Evolutionary conservation across 2,113 vertebrate species (phyloP).

Genomic region (Craseonycteris thonglongyai): DNA sequence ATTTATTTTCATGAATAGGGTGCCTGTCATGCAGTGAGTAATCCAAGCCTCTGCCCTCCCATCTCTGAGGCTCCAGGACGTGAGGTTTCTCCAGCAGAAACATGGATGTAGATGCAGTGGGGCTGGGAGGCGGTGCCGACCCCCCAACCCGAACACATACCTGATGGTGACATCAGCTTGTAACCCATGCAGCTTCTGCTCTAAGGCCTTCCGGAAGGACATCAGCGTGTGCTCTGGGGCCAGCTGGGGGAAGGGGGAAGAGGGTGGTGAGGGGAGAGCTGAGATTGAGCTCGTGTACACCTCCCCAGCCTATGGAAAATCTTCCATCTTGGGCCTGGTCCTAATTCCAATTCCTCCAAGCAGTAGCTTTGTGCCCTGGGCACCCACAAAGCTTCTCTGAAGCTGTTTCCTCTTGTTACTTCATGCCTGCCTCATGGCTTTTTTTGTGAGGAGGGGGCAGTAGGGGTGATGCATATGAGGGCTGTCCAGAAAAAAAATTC

Average conservation of each 20-base stretch:
- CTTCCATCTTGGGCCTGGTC: background rate
- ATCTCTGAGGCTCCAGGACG: background rate
- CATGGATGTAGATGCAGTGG: background rate
- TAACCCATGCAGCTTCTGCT: slow-evolving; percentile 86
- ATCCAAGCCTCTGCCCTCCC: background rate
- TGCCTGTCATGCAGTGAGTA: background rate
- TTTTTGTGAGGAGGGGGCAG: background rate
- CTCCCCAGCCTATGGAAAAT: no score
- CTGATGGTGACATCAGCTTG: slow-evolving; percentile 92
- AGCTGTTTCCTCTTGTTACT: background rate
- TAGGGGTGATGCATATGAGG: no score
- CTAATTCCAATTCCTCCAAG: background rate
- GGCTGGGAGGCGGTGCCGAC: background rate
- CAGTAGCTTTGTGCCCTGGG: background rate
- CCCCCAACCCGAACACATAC: slow-evolving; percentile 63
- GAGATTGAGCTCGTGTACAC: background rate
- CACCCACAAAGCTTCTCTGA: background rate
- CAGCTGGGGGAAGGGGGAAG: slow-evolving; percentile 79
- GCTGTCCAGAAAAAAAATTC: no score
- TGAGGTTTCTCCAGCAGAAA: background rate
- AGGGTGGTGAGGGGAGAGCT: background rate
- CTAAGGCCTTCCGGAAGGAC: slow-evolving; percentile 94
- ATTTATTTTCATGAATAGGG: background rate
- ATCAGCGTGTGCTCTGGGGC: slow-evolving; percentile 96
- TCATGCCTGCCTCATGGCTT: background rate